phyloP scores from a whole-genome alignment of 2,797 vertebrate species.

The Malurus leucopterus region DNA sequence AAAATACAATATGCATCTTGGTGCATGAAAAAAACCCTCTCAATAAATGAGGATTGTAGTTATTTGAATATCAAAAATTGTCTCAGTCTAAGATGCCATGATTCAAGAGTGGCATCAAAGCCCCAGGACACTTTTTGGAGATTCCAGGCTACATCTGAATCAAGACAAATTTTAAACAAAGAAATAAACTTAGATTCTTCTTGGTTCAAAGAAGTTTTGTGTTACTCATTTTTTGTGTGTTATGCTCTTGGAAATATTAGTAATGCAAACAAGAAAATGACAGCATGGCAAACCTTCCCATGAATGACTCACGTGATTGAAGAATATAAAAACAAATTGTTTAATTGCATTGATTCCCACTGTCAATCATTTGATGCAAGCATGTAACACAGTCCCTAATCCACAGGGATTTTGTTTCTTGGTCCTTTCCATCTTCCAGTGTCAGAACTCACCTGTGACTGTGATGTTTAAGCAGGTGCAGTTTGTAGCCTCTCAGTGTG shows the following conservation, averaged over 20 bases:
- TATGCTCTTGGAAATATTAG: neutral
- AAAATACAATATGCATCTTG: neutral
- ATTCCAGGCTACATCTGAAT: neutral
- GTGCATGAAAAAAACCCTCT: neutral
- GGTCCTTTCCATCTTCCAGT: neutral
- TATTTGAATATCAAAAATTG: neutral
- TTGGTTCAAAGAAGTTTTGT: neutral
- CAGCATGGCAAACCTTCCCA: rapidly evolving
- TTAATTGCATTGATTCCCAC: neutral
- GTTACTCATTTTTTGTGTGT: neutral
- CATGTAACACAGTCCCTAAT: neutral
- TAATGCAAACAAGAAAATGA: neutral
- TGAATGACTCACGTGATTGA: neutral
- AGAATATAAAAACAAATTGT: neutral
- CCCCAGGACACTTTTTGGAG: neutral
- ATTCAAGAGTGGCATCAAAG: neutral
- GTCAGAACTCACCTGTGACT: neutral
- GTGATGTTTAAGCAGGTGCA: neutral
- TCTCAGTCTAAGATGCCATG: neutral
- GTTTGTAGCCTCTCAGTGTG: rapidly evolving
- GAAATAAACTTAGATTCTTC: neutral
- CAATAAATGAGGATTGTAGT: neutral
- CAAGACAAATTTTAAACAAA: neutral
- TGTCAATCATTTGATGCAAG: neutral
- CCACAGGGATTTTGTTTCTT: neutral